Base-by-base conservation (phyloP, 1,140 invertebrate species). In the Xylocopa sonorina region DNA sequence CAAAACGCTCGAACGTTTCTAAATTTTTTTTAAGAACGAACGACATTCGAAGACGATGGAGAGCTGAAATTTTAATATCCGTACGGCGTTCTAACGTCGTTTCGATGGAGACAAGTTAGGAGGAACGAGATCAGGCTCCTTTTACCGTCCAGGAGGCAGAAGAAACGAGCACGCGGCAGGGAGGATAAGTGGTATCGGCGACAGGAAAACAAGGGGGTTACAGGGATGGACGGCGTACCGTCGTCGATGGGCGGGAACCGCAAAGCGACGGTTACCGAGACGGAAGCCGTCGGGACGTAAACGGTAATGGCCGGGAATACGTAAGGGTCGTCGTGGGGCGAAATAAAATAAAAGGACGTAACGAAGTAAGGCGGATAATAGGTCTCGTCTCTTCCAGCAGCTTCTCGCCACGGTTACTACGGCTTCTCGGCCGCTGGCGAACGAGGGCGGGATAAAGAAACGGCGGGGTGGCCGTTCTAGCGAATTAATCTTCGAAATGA, bases 401-500 rank as follows among this genome's bases (percentile, higher is more conserved):
- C 48, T 41, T 66, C 46, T 51, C 46, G 43, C 14, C 46, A 51
- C 48, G 43, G 53, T 57, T 62, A 24, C 64, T 62, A 24, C 64
- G 51, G 50, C 46, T 76, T 67, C 75, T 50, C 55, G 27, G 24
- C 27, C 29, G 41, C 27, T 27, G 21, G n/a, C 55, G 53, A 21
- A 68, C 18, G 29, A 58, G 29, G 21, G 18, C 3, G 64, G 63
- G 38, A 69, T 67, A 34, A 68, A 55, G 60, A 43, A 75, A 69
- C 32, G 74, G 18, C 43, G 74, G 43, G 41, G 58, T 41, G 27
- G 58, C 58, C 63, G 63, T 63, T 60, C 74, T 41, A 55, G 58
- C 67, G 69, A 85, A 85, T 85, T 85, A 75, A 81, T 85, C 81
- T 81, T 85, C 81, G 72, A 80, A 85, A 84, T 84, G 83, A 85